Evolutionary conservation across 2,797 vertebrate species (phyloP).

Genomic region (Rousettus madagascariensis): DNA sequence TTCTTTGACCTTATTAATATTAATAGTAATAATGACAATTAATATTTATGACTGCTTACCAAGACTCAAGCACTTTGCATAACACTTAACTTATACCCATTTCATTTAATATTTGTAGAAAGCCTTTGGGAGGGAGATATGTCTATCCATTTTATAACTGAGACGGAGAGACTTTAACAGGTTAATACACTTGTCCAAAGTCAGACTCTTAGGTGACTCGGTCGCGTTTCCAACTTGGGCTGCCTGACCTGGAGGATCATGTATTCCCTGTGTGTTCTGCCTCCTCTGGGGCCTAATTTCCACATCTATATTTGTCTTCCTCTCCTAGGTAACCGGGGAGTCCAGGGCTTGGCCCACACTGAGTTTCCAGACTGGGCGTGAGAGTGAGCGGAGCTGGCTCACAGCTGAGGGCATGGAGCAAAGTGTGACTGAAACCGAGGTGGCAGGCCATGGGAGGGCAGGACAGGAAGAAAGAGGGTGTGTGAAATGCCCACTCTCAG

Average conservation of each 20-base stretch:
- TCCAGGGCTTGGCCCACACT: neutral
- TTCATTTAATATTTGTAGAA: conserved; percentile 39
- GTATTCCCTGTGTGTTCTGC: neutral
- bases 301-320: conserved; percentile 15
- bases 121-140: neutral
- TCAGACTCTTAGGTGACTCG: neutral
- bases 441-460: neutral
- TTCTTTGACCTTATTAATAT: conserved; percentile 54
- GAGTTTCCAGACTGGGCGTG: neutral
- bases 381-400: neutral
- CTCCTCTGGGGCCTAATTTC: neutral
- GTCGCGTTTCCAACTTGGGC: neutral
- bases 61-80: neutral
- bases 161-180: neutral
- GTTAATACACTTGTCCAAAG: neutral
- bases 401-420: neutral
- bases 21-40: conserved; percentile 41
- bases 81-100: neutral
- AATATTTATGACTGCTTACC: conserved; percentile 31
- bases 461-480: neutral
- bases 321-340: neutral
- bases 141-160: neutral
- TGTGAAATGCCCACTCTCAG: neutral
- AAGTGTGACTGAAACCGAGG: neutral
- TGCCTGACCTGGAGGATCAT: neutral